Evolutionary conservation across 2,113 vertebrate species (phyloP).

Genomic region (Ahaetulla prasina): DNA sequence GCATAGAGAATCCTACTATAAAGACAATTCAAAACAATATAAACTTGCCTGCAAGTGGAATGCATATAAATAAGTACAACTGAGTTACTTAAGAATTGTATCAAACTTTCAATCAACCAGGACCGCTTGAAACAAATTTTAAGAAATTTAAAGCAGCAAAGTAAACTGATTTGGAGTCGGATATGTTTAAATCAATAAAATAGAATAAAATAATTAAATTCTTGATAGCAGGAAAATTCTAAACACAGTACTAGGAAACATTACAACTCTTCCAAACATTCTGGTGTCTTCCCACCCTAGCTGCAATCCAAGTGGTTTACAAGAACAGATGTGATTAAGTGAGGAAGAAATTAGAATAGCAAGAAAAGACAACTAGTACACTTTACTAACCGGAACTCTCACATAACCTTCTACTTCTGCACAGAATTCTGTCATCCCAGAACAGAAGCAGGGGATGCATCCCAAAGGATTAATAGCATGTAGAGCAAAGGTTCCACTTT

Average conservation of each 20-base stretch:
- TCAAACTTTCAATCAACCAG: not conserved
- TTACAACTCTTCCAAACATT: not conserved
- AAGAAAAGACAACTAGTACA: rapidly evolving
- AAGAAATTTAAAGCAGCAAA: not conserved
- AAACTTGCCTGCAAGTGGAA: not conserved
- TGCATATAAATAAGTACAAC: not conserved
- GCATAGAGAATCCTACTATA: not conserved
- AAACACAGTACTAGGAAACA: not conserved
- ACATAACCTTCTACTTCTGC: conserved; percentile 76
- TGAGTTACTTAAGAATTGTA: not conserved
- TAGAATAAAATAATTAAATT: not conserved
- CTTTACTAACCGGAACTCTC: conserved; percentile 74
- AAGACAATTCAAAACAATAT: not conserved
- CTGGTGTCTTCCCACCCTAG: not conserved
- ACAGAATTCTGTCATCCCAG: conserved; percentile 77
- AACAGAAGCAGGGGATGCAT: conserved; percentile 88
- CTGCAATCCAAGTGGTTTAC: not conserved
- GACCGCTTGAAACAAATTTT: not conserved
- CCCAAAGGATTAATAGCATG: conserved; percentile 66
- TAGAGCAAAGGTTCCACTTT: conserved; percentile 78
- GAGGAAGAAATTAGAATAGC: not conserved
- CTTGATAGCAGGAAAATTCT: not conserved
- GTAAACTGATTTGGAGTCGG: not conserved
- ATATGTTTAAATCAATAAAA: not conserved
- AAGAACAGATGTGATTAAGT: not conserved